phyloP scores from a whole-genome alignment of 2,797 vertebrate genomes.

The Jordanella pulchra region DNA sequence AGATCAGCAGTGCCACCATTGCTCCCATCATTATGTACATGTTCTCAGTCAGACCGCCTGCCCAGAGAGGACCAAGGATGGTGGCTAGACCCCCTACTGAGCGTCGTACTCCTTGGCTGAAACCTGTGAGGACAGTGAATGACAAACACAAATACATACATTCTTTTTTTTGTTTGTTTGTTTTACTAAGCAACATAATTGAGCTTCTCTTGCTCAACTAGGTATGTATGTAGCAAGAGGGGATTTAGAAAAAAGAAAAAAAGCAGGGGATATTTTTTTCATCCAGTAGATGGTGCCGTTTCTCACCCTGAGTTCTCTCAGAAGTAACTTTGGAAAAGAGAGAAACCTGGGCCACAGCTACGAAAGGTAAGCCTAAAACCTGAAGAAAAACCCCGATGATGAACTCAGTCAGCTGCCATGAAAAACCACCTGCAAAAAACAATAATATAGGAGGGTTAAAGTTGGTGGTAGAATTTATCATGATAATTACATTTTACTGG shows the following conservation, averaged over 20 bases:
- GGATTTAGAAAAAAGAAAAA: background rate
- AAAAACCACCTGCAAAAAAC: constrained; percentile 71
- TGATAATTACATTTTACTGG: background rate
- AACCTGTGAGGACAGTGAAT: constrained; percentile 66
- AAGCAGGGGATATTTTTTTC: background rate
- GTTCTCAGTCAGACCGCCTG: constrained; percentile 80
- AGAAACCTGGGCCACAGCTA: constrained; percentile 85
- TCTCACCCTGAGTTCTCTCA: constrained; percentile 84
- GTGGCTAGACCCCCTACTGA: constrained; percentile 86
- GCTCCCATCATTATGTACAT: constrained; percentile 85
- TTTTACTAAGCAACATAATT: fast-evolving
- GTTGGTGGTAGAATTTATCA: background rate
- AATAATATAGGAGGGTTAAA: background rate
- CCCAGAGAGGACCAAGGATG: constrained; percentile 88
- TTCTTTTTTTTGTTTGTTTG: fast-evolving
- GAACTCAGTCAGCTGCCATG: constrained; percentile 82
- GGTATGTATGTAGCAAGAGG: no score
- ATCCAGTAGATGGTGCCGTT: constrained; percentile 33
- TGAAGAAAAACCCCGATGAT: constrained; percentile 86
- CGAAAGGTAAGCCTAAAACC: constrained; percentile 85
- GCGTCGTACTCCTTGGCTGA: constrained; percentile 85
- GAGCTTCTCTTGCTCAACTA: background rate
- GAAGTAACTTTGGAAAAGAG: constrained; percentile 87
- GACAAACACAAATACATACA: background rate
- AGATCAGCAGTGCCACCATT: constrained; percentile 82